Evolutionary conservation across 2,113 vertebrate genomes (phyloP).

Genomic region (Cinclus cinclus): DNA sequence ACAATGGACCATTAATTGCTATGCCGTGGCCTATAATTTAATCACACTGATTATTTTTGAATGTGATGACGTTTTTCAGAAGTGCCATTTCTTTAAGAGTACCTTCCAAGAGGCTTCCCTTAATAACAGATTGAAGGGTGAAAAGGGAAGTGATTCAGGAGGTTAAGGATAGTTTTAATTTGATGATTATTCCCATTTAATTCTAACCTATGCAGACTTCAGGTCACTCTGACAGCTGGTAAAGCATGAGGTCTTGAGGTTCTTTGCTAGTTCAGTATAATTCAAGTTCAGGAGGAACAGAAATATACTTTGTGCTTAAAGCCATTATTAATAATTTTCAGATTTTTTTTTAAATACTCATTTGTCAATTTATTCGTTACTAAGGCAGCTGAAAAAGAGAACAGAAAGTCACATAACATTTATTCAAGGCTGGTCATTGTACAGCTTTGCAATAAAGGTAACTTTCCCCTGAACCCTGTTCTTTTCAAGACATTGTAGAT

Average conservation of each 20-base stretch:
- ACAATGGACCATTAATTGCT: neutral
- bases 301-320: neutral
- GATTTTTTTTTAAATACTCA: neutral
- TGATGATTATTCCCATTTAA: neutral
- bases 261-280: neutral
- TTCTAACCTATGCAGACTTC: neutral
- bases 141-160: neutral
- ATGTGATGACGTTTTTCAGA: neutral
- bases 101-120: neutral
- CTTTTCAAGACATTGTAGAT: neutral
- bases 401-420: neutral
- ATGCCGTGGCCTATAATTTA: neutral
- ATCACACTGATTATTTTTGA: neutral
- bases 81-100: neutral
- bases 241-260: neutral
- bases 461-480: neutral
- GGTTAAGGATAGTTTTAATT: neutral
- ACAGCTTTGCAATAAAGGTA: neutral
- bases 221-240: neutral
- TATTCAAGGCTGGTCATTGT: neutral
- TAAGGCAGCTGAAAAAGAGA: neutral
- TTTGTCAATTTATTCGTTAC: neutral
- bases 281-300: neutral
- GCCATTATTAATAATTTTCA: neutral
- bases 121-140: neutral